Base-by-base conservation (phyloP, 1,140 invertebrate genomes). In the Gonioctena quinquepunctata region DNA sequence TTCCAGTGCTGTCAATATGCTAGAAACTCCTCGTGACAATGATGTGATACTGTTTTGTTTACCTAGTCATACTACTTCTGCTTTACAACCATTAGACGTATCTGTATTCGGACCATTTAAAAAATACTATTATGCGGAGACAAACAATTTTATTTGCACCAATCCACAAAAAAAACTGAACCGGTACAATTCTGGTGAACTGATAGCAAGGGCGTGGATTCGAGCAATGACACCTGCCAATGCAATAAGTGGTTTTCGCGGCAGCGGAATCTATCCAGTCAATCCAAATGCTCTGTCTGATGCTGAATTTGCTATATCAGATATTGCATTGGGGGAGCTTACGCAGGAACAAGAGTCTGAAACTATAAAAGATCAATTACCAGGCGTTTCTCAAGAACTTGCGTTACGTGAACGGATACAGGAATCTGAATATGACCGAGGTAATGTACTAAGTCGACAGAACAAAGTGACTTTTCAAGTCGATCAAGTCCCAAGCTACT, bases 91-190 rank as follows among this genome's bases (percentile, higher is more conserved):
- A 16, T 49, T 80, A 6, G 77, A 80, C 60, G 66, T 68, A 62
- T 52, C 68, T 52, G 78, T 79, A 66, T 82, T 79, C 62, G 77
- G 77, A 65, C 72, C 71, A 13, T 69, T 80, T 7, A 80, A 82
- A 72, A 59, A 26, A 19, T 72, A 76, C 54, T 76, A 42, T 42
- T 6, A 42, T 42, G 28, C 8, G 28, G 28, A 42, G 28, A 42
- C 28, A 42, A 28, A 42, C 28, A 42, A 42, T 42, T 42, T 42
- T 42, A 42, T 42, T 42, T 3, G 28, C 28, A 42, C 28, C 28
- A 42, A 42, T 42, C 11, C 28, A 42, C 28, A 42, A 42, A 42
- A 33, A 33, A 42, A 42, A 42, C 28, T 42, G 33, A 42, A 42
- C 33, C 33, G 33, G 33, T 42, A 42, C 33, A 42, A 42, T 42